Evolutionary conservation across 2,888 invertebrate species (phyloP), one percentile per base, ranked within the genome.

Genomic region (Eupsilia transversa): DNA sequence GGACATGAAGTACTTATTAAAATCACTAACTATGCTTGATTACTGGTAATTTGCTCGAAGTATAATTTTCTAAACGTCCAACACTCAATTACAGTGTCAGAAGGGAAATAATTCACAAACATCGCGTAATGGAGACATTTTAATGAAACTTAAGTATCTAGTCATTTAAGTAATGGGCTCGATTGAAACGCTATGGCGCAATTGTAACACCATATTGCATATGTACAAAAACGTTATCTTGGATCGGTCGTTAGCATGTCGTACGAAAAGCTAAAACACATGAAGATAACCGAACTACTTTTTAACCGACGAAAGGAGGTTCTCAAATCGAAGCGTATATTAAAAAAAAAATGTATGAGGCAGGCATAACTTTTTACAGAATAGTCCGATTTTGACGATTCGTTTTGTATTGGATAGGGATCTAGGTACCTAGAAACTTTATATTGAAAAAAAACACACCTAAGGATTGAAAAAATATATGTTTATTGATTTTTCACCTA

Each of bases 11-110:
- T 38, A n/a, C n/a, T n/a, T n/a, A 77, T 52, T 54, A 43, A 59
- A 38, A 49, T 43, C 17, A 30, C 35, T n/a, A 61, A 67, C 33
- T 61, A 35, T 73, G 52, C n/a, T 41, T 66, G 68, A 70, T 77
- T 72, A 41, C 59, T 7, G 30, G 52, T 54, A 65, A 77, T 74
- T 83, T 65, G 30, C 46, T 61, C 12, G 9, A 9, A 72, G 41
- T 63, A 75, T 72, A 76, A 77, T 79, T 72, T 80, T 66, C 74
- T 68, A 73, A 85, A 80, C 57, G 69, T 83, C 80, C 77, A 77
- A 65, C 83, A 81, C 75, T 67, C 82, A 84, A 89, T 89, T 91
- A 89, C 72, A 61, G 67, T 82, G 88, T 90, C 87, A 85, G 81
- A 84, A 64, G 74, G 81, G 85, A 88, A 89, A 90, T 87, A 82